Conservation (phyloP, 2,113 vertebrate genomes). For the Xenus cinereus region DNA sequence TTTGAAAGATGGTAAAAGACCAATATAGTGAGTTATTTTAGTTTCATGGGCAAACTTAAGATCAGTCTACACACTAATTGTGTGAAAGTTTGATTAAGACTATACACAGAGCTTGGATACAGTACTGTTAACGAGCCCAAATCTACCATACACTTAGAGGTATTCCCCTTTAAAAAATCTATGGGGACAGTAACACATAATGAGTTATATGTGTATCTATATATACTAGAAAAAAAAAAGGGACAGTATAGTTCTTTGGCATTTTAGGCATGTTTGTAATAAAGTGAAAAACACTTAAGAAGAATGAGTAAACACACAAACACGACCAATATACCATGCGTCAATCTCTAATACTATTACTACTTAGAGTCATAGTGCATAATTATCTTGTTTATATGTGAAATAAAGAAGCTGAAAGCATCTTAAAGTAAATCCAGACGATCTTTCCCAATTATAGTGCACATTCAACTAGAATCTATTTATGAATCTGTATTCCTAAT, state of each 20-base stretch:
- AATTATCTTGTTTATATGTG: background rate
- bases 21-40: background rate
- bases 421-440: background rate
- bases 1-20: background rate
- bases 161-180: background rate
- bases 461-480: background rate
- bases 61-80: background rate
- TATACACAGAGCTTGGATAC: background rate
- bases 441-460: background rate
- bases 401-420: background rate
- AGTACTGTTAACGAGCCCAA: background rate
- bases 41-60: background rate
- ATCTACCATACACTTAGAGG: background rate
- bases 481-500: background rate
- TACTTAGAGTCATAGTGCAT: background rate
- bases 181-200: background rate
- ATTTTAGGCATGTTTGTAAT: background rate
- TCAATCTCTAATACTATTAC: background rate
- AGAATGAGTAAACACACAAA: background rate
- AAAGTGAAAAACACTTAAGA: background rate
- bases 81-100: background rate
- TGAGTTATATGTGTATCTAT: rapidly evolving
- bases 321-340: background rate
- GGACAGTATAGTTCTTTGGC: background rate
- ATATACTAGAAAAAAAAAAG: background rate